phyloP scores from a whole-genome alignment of 2,113 vertebrate species.

The Eolophus roseicapilla region DNA sequence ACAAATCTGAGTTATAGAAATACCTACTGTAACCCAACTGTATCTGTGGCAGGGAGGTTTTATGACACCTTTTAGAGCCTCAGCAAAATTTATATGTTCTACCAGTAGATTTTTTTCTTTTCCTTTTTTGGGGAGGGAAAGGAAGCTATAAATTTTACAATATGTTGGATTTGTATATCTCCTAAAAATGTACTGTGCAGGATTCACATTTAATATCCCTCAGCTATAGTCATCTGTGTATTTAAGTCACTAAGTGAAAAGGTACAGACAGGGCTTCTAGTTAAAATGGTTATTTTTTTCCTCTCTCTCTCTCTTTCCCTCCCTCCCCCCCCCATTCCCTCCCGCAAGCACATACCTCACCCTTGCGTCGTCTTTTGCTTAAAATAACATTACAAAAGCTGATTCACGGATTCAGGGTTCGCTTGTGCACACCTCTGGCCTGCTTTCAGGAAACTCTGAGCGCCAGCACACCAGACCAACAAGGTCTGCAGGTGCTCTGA shows the following conservation, averaged over 20 bases:
- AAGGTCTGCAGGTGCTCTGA: neutral
- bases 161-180: slow-evolving; percentile 72
- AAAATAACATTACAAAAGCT: neutral
- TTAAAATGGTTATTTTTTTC: slow-evolving; percentile 24
- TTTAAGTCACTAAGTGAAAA: slow-evolving; percentile 70
- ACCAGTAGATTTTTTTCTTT: slow-evolving; percentile 46
- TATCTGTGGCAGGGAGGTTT: slow-evolving; percentile 72
- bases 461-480: neutral
- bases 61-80: slow-evolving; percentile 75
- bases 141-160: slow-evolving; percentile 75
- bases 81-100: slow-evolving; percentile 73
- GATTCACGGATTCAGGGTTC: neutral
- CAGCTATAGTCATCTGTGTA: slow-evolving; percentile 59
- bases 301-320: neutral
- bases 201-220: slow-evolving; percentile 67
- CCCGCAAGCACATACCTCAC: neutral
- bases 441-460: neutral
- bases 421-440: neutral
- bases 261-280: slow-evolving; percentile 30
- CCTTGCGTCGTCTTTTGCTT: neutral
- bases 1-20: slow-evolving; percentile 63
- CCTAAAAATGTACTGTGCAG: slow-evolving; percentile 69
- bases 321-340: neutral
- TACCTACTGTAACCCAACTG: slow-evolving; percentile 67
- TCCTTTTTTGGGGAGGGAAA: slow-evolving; percentile 6